Evolutionary conservation across 2,797 vertebrate genomes (phyloP), one percentile per base, ranked within the genome.

Genomic region (Platalea minor): DNA sequence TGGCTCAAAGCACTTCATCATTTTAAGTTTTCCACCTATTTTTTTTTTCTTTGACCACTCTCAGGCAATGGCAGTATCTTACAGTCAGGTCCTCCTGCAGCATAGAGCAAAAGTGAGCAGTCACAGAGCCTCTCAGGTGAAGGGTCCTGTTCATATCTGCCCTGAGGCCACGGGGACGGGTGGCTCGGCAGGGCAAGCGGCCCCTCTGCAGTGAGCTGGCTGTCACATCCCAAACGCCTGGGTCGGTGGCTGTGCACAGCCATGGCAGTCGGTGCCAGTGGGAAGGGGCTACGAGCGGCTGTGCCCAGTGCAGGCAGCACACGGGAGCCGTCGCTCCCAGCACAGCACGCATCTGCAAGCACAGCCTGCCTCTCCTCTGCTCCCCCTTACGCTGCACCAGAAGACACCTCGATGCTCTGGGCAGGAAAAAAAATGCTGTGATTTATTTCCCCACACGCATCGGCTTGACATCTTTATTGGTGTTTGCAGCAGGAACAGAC

Each of bases 221-320:
- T 17, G 50, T 15, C 59, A 57, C 51, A 10, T 19, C 90, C 69
- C 64, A 53, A 53, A 45, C 0, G 1, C 4, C 29, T 4, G 14
- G 39, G 8, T 8, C 14, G 11, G 17, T 4, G 39, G 21, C 50
- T 24, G 11, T 0, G 10, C 6, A 19, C 50, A 12, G 1, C 33
- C 33, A 26, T 0, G 0, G 25, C 54, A 48, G 15, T 1, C 3
- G 0, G 13, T 6, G 41, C 15, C 0, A 1, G 7, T 7, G 68
- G 72, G 37, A 59, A 65, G 63, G 50, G 69, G 74, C 54, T 76
- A 37, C 3, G 2, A 19, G 41, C 5, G 5, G 29, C 64, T 10
- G 15, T 11, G 31, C 25, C 63, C 1, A 1, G 16, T 0, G 0
- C 0, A 14, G 46, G 48, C 10, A 12, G 63, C 64, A n/a, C 4